Evolutionary conservation across 2,113 vertebrate genomes (phyloP).

Genomic region (Dolichotis patagonum): DNA sequence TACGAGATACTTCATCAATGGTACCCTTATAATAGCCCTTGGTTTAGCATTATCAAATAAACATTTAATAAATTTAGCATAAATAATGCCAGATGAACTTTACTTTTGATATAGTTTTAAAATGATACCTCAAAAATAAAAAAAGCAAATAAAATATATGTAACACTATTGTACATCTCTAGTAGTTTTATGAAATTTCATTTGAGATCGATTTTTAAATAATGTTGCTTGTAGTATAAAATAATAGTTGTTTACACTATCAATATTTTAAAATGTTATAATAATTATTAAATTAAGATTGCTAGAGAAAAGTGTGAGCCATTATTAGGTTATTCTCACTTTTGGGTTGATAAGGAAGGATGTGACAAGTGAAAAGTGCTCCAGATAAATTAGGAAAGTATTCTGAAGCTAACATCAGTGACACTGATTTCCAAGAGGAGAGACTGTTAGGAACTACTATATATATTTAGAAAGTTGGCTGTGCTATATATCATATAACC

Average conservation of each 20-base stretch:
- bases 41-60: background rate
- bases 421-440: background rate
- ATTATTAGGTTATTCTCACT: background rate
- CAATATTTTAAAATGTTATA: background rate
- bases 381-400: background rate
- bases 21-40: background rate
- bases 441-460: background rate
- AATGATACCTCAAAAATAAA: background rate
- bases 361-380: background rate
- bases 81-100: background rate
- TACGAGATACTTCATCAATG: background rate
- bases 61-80: background rate
- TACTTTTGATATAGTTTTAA: background rate
- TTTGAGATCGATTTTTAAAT: background rate
- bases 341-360: background rate
- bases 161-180: background rate
- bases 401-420: background rate
- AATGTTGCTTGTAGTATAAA: background rate
- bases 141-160: background rate
- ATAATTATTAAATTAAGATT: background rate
- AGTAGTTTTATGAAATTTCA: background rate
- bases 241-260: background rate
- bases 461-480: background rate
- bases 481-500: background rate
- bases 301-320: background rate